These are phyloP conservation scores for Drosophila pectinifera DNA, from an alignment of 1,140 invertebrate species.

Conservation along the genomic window DNA sequence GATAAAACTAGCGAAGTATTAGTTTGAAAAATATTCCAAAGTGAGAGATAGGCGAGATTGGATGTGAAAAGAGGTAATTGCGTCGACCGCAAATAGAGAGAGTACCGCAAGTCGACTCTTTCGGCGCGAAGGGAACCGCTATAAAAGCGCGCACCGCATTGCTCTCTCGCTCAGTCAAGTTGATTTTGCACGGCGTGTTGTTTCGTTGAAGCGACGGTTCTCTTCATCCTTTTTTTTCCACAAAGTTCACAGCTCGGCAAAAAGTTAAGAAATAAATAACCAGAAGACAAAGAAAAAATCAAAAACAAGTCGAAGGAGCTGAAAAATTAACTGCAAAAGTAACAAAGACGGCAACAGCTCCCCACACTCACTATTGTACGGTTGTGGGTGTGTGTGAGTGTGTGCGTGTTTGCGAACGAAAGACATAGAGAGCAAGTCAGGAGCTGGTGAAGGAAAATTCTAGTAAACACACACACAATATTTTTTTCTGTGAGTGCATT, in stretches of 20 bases:
- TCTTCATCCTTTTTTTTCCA: constrained; percentile 8
- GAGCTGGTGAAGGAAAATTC: constrained; percentile 14
- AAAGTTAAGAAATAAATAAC: constrained; percentile 12
- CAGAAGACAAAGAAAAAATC: constrained; percentile 6
- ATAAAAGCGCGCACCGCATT: constrained; percentile 19
- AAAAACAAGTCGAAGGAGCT: constrained; percentile 10
- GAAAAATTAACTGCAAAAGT: constrained; percentile 1
- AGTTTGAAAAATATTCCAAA: neutral
- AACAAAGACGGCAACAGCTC: constrained; percentile 24
- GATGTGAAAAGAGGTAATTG: too few relatives aligned
- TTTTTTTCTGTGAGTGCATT: constrained; percentile 41
- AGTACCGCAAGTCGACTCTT: neutral
- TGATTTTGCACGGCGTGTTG: constrained; percentile 51
- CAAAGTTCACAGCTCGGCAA: constrained; percentile 23
- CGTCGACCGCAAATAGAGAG: neutral
- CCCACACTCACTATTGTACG: constrained; percentile 31
- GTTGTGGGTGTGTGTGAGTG: constrained; percentile 42
- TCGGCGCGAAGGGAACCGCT: neutral
- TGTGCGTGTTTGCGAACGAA: constrained; percentile 16
- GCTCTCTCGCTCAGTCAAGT: constrained; percentile 55
- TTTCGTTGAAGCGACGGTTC: constrained; percentile 37
- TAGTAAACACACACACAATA: constrained; percentile 22
- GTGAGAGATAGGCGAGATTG: neutral
- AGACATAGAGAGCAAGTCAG: constrained; percentile 8
- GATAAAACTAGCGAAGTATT: neutral